Evolutionary conservation across 2,113 vertebrate genomes (phyloP).

Genomic region (Chloropsis hardwickii): DNA sequence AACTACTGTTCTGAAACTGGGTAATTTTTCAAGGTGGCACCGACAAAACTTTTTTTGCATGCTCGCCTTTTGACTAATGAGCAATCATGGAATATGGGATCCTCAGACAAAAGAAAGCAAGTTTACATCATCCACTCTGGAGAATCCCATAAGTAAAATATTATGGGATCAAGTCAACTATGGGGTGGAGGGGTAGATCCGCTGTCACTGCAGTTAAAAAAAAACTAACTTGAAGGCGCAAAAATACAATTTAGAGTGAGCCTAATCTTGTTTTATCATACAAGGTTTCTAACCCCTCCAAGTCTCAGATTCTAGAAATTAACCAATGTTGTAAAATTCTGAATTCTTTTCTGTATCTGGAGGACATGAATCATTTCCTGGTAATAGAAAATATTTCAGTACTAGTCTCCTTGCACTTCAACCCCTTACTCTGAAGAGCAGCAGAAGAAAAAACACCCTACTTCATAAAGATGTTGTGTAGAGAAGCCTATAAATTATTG

Average conservation of each 20-base stretch:
- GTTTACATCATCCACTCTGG: background rate
- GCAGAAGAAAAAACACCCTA: background rate
- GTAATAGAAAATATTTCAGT: background rate
- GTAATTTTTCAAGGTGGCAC: background rate
- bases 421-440: background rate
- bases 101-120: background rate
- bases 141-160: background rate
- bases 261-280: background rate
- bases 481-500: slow-evolving; percentile 16
- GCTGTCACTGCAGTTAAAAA: background rate
- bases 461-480: background rate
- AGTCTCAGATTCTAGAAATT: background rate
- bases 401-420: background rate
- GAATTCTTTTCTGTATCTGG: background rate
- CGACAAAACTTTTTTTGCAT: background rate
- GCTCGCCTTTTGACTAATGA: background rate
- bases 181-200: background rate
- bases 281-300: fast-evolving
- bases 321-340: background rate
- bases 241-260: background rate
- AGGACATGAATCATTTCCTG: background rate
- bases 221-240: fast-evolving
- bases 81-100: background rate
- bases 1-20: background rate
- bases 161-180: background rate